Conservation (phyloP, 2,113 vertebrate species). For the Cathartes aura region DNA sequence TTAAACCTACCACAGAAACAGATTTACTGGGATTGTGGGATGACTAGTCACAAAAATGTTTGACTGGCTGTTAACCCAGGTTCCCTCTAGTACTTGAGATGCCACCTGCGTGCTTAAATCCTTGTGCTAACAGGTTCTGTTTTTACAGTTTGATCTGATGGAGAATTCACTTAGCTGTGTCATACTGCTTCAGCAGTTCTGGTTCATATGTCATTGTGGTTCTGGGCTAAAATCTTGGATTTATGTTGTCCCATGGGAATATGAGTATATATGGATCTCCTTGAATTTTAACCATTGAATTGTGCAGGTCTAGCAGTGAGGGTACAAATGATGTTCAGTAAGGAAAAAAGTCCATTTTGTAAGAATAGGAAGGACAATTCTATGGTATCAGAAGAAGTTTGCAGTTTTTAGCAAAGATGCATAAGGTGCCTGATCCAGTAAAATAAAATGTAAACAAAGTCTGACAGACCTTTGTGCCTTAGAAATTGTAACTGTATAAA, state of each 20-base stretch:
- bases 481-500: neutral
- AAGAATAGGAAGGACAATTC: neutral
- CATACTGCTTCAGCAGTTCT: neutral
- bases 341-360: neutral
- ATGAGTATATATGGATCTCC: neutral
- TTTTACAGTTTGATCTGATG: neutral
- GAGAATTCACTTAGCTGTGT: neutral
- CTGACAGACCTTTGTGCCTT: neutral
- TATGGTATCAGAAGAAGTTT: neutral
- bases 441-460: neutral
- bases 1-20: neutral
- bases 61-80: neutral
- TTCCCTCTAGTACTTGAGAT: neutral
- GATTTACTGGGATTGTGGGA: neutral
- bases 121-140: neutral
- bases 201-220: neutral
- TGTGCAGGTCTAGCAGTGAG: neutral
- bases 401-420: neutral
- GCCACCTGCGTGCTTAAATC: neutral
- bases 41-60: neutral
- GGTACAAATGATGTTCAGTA: neutral
- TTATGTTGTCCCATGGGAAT: neutral
- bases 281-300: neutral
- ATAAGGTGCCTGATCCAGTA: neutral
- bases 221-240: neutral